Evolutionary conservation across 2,888 invertebrate species (phyloP), one percentile per base, ranked within the genome.

Genomic region (Drosophila lacicola): DNA sequence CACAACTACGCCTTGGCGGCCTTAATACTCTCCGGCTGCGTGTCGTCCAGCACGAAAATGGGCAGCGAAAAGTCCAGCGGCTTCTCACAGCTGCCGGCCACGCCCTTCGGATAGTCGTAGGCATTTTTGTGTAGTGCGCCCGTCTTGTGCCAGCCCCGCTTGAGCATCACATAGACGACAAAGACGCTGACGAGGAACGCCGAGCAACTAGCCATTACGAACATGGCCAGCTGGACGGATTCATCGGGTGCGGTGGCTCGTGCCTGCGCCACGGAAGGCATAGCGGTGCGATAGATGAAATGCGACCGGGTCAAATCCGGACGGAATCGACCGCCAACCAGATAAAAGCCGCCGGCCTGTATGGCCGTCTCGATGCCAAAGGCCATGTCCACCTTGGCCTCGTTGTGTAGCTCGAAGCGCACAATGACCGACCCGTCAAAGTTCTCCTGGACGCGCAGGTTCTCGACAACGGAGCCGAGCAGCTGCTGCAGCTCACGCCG

Each of bases 341-440:
- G 64, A 0, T 89, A 76, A 17, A 93, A 80, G 45, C 83, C 83
- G 11, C 91, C 90, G 36, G 85, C 73, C 82, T 94, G 93, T 79
- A 96, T 96, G 94, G 96, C 94, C 91, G 96, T 95, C 91, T 97
- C 97, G 46, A 97, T 93, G 84, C 95, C 94, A 89, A 96, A 97
- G 0, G 96, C 96, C 41, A 96, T 94, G 90, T 97, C 97, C 0
- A 96, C 95, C 84, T 97, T 96, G 74, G 95, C 94, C 1, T 94
- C 94, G 4, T 96, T 96, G 62, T 95, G 93, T 4, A 97, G 92
- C 47, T 95, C 93, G 60, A 96, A 96, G 36, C 94, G 93, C n/a
- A 94, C 91, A 37, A 93, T 92, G 0, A 93, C 92, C 0, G 89
- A 88, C 0, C 93, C 93, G 66, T 94, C 94, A 0, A 93, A 85